phyloP scores from a whole-genome alignment of 2,113 vertebrate species.

The Fregetta grallaria region DNA sequence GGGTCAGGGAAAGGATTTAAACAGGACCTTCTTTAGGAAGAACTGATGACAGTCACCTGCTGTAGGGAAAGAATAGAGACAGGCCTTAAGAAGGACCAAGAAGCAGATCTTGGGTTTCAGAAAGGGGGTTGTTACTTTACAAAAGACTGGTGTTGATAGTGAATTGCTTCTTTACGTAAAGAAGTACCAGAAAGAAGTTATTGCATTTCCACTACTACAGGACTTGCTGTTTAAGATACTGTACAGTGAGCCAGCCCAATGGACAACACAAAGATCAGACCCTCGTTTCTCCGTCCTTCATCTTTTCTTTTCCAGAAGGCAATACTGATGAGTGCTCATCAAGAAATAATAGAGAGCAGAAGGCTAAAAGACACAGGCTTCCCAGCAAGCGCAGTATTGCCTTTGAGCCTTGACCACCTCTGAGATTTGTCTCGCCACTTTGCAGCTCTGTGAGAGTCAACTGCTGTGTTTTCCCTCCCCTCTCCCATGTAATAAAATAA shows the following conservation, averaged over 20 bases:
- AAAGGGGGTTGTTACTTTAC: background rate
- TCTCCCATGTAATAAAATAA: background rate
- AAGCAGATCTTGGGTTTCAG: background rate
- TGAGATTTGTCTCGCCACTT: background rate
- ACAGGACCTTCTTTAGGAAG: background rate
- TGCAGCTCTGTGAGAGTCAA: background rate
- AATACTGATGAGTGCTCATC: background rate
- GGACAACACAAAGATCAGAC: background rate
- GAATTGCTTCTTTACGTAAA: background rate
- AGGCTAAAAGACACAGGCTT: background rate
- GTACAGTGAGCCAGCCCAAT: background rate
- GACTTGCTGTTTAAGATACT: background rate
- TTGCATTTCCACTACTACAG: background rate
- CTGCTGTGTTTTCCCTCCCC: background rate
- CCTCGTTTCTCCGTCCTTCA: background rate
- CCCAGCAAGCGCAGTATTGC: background rate
- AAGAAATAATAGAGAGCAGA: background rate
- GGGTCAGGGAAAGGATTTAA: background rate
- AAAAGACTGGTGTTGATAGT: background rate
- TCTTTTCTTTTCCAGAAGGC: background rate
- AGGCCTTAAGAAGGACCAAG: background rate
- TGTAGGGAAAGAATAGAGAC: background rate
- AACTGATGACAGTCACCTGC: background rate
- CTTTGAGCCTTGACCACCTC: background rate
- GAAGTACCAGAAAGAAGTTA: background rate